These are phyloP conservation scores for Cheilosia grossa DNA, from an alignment of 2,888 invertebrate species.

Conservation along the genomic window DNA sequence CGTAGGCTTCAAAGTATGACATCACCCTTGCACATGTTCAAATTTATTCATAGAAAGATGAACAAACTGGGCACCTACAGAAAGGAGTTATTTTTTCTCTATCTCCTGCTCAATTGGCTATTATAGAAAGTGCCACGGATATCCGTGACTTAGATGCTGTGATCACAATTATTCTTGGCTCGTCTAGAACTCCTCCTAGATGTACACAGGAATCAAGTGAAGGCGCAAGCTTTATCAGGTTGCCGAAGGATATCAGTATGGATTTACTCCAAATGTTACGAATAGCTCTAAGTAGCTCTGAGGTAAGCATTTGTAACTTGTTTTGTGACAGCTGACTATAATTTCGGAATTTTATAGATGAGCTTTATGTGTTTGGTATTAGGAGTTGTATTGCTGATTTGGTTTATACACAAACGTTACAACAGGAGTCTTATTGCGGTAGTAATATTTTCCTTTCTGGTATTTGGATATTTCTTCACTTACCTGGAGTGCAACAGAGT, in stretches of 20 bases:
- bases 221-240: neutral
- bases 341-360: neutral
- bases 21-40: constrained; percentile 1
- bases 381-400: constrained; percentile 32
- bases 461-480: constrained; percentile 46
- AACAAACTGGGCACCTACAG: constrained; percentile 26
- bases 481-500: constrained; percentile 63
- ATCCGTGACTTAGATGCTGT: constrained; percentile 44
- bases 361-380: constrained; percentile 3
- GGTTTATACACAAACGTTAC: constrained; percentile 56
- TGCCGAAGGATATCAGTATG: neutral
- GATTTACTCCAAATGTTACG: neutral
- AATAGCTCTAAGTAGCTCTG: constrained; percentile 16
- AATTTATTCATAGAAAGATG: constrained; percentile 32
- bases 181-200: neutral
- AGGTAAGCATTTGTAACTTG: constrained; percentile 17
- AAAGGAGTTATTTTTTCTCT: constrained; percentile 19
- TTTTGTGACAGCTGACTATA: neutral
- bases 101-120: constrained; percentile 30
- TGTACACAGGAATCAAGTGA: neutral
- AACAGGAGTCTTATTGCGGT: constrained; percentile 34
- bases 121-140: constrained; percentile 34
- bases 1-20: constrained; percentile 27
- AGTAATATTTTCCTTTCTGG: neutral
- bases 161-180: constrained; percentile 15